Conservation (phyloP, 2,797 vertebrate genomes). For the Cuniculus paca region DNA sequence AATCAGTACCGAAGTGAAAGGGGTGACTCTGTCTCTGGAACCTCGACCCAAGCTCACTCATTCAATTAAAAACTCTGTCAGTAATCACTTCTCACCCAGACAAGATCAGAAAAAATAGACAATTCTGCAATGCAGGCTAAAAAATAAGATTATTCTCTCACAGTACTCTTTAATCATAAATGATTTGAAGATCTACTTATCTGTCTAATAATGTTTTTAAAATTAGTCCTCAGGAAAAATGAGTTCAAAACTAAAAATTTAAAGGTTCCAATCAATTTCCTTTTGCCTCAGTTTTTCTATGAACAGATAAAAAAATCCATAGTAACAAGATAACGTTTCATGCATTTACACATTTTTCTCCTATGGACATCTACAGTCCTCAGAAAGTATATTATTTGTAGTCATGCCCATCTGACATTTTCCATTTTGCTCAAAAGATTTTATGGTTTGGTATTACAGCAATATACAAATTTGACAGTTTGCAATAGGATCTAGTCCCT, state of each 20-base stretch:
- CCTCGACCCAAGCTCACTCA: not conserved
- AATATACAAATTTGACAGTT: conserved; percentile 84
- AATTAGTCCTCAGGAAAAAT: conserved; percentile 57
- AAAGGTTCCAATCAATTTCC: conserved; percentile 66
- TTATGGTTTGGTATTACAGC: conserved; percentile 74
- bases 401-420: conserved; percentile 79
- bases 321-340: conserved; percentile 78
- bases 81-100: conserved; percentile 44
- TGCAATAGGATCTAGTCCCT: conserved; percentile 81
- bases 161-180: conserved; percentile 55
- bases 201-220: conserved; percentile 61
- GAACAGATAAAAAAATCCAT: conserved; percentile 72
- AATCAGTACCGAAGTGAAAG: not conserved
- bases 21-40: not conserved
- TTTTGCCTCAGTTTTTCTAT: conserved; percentile 48
- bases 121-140: conserved; percentile 4
- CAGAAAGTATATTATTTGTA: conserved; percentile 82
- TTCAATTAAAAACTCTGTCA: conserved; percentile 50
- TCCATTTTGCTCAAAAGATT: conserved; percentile 78
- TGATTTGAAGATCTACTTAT: conserved; percentile 56
- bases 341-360: conserved; percentile 74
- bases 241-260: conserved; percentile 62
- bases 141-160: conserved; percentile 37
- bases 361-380: conserved; percentile 72
- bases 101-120: conserved; percentile 19